Percentiles rank a stretch among this genome's conserved stretches.
Evolutionary conservation across 1,140 invertebrate genomes (phyloP).

Genomic region (Pseudomyrmex dendroicus): DNA sequence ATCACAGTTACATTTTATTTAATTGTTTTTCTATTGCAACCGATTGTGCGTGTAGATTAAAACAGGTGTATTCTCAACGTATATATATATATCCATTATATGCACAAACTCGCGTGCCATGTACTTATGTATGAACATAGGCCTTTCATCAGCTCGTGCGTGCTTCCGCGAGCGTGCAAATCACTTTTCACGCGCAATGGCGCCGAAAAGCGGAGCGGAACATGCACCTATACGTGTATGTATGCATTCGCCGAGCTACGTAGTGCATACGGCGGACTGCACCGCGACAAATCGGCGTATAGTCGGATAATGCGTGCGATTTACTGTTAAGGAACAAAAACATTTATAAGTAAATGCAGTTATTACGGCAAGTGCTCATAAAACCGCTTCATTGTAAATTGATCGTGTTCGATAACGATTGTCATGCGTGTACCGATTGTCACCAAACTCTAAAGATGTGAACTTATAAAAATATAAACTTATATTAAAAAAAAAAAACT

Average conservation of each 20-base stretch:
- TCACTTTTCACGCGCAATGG: conserved; percentile 70
- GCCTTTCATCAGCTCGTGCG: conserved; percentile 64
- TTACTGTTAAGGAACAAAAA: conserved; percentile 39
- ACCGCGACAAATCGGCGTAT: conserved; percentile 22
- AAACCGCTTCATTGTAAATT: conserved; percentile 13
- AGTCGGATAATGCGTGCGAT: conserved; percentile 31
- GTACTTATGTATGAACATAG: conserved; percentile 69
- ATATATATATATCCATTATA: conserved; percentile 6
- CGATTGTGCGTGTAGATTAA: conserved; percentile 50
- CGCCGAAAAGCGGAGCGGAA: conserved; percentile 59
- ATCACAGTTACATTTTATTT: conserved; percentile 17
- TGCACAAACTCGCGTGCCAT: conserved; percentile 19
- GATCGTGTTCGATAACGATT: conserved; percentile 1
- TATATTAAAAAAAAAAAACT: background rate
- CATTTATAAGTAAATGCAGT: conserved; percentile 24
- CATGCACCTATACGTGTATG: conserved; percentile 34
- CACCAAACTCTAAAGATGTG: background rate
- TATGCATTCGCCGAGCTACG: conserved; percentile 29
- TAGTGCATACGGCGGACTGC: conserved; percentile 34
- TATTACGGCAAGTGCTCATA: background rate
- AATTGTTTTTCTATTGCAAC: conserved; percentile 1
- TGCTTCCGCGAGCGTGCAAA: conserved; percentile 67
- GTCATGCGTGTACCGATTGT: background rate
- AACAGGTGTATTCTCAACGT: conserved; percentile 21
- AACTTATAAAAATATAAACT: background rate